Evolutionary conservation across 2,888 invertebrate genomes (phyloP).

Genomic region (Frankliniella intonsa): DNA sequence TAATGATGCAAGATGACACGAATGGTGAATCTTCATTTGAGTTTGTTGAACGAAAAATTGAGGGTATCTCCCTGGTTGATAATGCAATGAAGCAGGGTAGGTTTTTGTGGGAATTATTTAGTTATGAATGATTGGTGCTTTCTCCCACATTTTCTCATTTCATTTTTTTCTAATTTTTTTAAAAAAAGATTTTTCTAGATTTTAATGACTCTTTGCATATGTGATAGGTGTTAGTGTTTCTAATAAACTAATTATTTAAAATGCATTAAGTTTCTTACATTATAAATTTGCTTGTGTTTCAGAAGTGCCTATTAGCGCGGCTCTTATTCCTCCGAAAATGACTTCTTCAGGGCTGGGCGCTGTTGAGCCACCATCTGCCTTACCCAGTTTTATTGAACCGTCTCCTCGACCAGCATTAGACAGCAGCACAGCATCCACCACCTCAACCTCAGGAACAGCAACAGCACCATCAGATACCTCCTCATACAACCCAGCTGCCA

Average conservation of each 20-base stretch:
- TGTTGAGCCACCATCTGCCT: slow-evolving; percentile 62
- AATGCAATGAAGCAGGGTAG: slow-evolving; percentile 40
- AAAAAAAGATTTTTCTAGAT: background rate
- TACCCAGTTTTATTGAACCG: slow-evolving; percentile 61
- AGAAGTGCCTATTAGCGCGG: slow-evolving; percentile 37
- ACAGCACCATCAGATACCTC: background rate
- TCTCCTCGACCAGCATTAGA: slow-evolving; percentile 39
- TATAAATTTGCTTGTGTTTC: background rate
- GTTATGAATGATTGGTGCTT: slow-evolving; percentile 25
- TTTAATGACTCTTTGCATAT: background rate
- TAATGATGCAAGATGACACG: slow-evolving; percentile 45
- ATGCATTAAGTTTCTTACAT: background rate
- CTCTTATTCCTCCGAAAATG: slow-evolving; percentile 48
- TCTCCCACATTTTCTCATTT: slow-evolving; percentile 44
- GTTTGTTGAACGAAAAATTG: slow-evolving; percentile 46
- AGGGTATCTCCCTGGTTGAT: slow-evolving; percentile 38
- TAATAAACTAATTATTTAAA: background rate
- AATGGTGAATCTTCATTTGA: slow-evolving; percentile 49
- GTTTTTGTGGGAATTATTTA: background rate
- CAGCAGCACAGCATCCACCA: slow-evolving; percentile 31
- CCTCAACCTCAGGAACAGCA: slow-evolving; percentile 28
- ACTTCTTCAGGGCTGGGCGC: slow-evolving; percentile 48
- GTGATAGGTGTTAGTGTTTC: too few relatives aligned
- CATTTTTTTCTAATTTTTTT: background rate
- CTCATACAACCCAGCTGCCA: slow-evolving; percentile 34